Percentiles rank a stretch among this genome's conserved stretches.
Conservation (phyloP, 1,140 invertebrate genomes). For the Drosophila lacteicornis region DNA sequence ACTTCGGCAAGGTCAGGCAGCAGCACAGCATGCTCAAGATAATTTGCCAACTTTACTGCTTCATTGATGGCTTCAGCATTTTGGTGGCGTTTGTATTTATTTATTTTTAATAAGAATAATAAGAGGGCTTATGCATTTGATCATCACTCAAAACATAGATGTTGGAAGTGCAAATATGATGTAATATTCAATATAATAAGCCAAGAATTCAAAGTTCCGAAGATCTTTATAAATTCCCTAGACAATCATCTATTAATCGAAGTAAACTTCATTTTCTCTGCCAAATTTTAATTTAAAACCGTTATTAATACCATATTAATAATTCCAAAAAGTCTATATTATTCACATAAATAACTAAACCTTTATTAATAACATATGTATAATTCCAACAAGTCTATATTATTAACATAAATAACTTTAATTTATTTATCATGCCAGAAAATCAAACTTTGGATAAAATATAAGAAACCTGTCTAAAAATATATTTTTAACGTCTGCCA, state of each 20-base stretch:
- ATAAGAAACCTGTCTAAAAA: background rate
- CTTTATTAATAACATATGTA: no score
- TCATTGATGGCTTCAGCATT: slow-evolving; percentile 15
- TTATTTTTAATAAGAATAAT: background rate
- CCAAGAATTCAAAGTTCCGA: background rate
- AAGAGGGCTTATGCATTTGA: slow-evolving; percentile 25
- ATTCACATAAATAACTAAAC: no score
- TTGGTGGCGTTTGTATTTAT: background rate
- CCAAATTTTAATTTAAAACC: background rate
- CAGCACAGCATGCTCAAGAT: slow-evolving; percentile 43
- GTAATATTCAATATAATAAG: background rate
- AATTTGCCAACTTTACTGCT: slow-evolving; percentile 29
- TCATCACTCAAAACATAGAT: background rate
- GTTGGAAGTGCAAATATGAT: background rate
- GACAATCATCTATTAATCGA: no score
- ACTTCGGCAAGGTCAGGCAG: slow-evolving; percentile 65
- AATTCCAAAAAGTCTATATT: no score
- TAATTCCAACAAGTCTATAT: no score
- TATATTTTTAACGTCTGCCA: no score
- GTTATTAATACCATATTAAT: background rate
- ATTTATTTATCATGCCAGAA: no score
- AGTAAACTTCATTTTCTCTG: no score
- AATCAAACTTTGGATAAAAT: background rate
- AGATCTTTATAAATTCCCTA: background rate
- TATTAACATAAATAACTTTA: background rate